Evolutionary conservation across 2,888 invertebrate genomes (phyloP), one percentile per base, ranked within the genome.

Genomic region (Helobdella robusta): DNA sequence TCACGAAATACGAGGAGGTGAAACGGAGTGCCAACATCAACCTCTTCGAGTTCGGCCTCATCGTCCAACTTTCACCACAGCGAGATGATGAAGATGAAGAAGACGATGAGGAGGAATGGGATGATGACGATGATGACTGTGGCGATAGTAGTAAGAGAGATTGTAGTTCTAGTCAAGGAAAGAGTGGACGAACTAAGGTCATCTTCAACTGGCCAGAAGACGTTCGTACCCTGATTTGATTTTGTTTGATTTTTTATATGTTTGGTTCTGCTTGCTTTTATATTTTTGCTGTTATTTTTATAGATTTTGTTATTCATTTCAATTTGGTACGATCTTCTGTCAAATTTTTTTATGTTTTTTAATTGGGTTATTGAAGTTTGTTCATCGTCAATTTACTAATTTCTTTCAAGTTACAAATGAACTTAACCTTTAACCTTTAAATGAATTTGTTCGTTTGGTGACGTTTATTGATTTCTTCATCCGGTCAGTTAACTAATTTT

Each of bases 151-250:
- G 23, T 34, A n/a, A n/a, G 20, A 6, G 5, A 11, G 5, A 50
- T 11, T 20, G 8, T 1, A 20, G 18, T 18, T 15, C 32, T 4
- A 46, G 5, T 40, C 69, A 67, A 5, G 75, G 74, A 54, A 72
- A 73, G 56, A n/a, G n/a, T n/a, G n/a, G n/a, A n/a, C n/a, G n/a
- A n/a, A 75, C 78, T 0, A 71, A 73, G 65, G 70, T 78, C 50
- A 72, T 74, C n/a, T 74, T 75, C 72, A 75, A 75, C 68, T 77
- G 77, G 67, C 78, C 78, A 32, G 75, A 75, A 70, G 73, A 75
- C 46, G 77, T 77, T 68, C 73, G 76, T 74, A 4, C 11, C 25
- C 35, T 25, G 35, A 18, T 59, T 2, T 11, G 20, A 11, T 59
- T 40, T 15, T 1, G 20, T n/a, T 4, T 30, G 25, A 8, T 8